A percentile compares a stretch with the other conserved stretches of the same genome.
These are phyloP conservation scores for Nebria brevicollis DNA, from an alignment of 2,888 invertebrate species.

Conservation along the genomic window DNA sequence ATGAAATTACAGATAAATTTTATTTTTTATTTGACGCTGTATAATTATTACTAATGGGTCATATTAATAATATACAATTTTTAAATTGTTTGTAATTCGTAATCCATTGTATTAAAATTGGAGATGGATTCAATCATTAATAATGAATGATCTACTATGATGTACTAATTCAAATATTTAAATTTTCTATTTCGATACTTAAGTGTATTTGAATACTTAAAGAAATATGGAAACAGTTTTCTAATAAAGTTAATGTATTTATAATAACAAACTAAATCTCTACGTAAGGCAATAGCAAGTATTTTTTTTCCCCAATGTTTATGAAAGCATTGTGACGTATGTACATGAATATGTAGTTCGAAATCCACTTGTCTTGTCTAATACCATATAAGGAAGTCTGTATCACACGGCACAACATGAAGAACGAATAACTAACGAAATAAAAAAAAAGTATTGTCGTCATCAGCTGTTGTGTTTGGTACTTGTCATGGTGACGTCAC, in stretches of 20 bases:
- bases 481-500: conserved; percentile 27
- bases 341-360: neutral
- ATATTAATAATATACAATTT: too few species aligned
- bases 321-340: neutral
- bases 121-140: too few species aligned
- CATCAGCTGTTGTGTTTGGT: conserved; percentile 17
- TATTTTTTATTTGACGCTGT: neutral
- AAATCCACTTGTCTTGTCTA: neutral
- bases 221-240: neutral
- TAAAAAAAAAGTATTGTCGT: neutral
- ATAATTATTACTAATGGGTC: neutral
- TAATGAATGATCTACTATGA: too few species aligned
- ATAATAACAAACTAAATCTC: neutral
- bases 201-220: too few species aligned
- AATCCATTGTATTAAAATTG: too few species aligned
- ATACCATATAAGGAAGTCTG: conserved; percentile 7
- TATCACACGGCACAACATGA: conserved; percentile 3
- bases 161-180: too few species aligned
- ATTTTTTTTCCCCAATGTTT: neutral
- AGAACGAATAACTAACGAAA: neutral
- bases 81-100: too few species aligned
- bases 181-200: too few species aligned
- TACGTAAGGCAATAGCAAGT: neutral
- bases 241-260: neutral
- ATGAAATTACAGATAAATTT: neutral